Evolutionary conservation across 1,140 invertebrate genomes (phyloP).

Genomic region (Microplitis demolitor): DNA sequence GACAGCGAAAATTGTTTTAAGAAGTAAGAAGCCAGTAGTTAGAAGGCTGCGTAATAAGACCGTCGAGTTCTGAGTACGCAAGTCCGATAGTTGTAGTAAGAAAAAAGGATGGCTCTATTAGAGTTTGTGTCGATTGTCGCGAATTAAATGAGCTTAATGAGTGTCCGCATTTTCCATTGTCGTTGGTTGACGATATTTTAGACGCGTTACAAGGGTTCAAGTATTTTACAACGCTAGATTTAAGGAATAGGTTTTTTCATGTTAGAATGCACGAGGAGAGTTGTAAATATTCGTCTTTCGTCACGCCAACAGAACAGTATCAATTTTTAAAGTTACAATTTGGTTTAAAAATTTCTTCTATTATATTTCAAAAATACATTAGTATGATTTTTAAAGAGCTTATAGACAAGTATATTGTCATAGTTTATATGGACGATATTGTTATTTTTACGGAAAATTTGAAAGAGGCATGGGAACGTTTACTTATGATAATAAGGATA

Average conservation of each 20-base stretch:
- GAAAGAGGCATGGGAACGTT: not conserved
- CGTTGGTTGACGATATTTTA: conserved; percentile 22
- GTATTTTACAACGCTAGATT: conserved; percentile 38
- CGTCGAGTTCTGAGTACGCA: conserved; percentile 51
- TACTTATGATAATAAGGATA: not conserved
- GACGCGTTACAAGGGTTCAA: conserved; percentile 21
- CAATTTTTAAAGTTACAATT: conserved; percentile 16
- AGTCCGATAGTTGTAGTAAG: conserved; percentile 54
- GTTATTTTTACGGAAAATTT: not conserved
- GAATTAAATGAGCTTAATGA: conserved; percentile 32
- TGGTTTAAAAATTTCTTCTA: conserved; percentile 12
- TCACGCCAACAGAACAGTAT: conserved; percentile 11
- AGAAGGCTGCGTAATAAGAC: conserved; percentile 25
- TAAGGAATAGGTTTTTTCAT: conserved; percentile 17
- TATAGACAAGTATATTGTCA: not conserved
- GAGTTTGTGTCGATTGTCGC: conserved; percentile 49
- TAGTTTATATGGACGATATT: conserved; percentile 2
- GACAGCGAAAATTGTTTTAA: conserved; percentile 16
- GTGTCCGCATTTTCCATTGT: conserved; percentile 35
- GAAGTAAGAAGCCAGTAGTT: conserved; percentile 10
- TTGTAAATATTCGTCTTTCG: conserved; percentile 17
- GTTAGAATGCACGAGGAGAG: conserved; percentile 6
- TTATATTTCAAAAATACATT: conserved; percentile 17
- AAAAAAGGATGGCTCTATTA: conserved; percentile 53
- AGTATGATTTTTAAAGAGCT: conserved; percentile 3